phyloP scores from a whole-genome alignment of 2,797 vertebrate species.

The Trachops cirrhosus region DNA sequence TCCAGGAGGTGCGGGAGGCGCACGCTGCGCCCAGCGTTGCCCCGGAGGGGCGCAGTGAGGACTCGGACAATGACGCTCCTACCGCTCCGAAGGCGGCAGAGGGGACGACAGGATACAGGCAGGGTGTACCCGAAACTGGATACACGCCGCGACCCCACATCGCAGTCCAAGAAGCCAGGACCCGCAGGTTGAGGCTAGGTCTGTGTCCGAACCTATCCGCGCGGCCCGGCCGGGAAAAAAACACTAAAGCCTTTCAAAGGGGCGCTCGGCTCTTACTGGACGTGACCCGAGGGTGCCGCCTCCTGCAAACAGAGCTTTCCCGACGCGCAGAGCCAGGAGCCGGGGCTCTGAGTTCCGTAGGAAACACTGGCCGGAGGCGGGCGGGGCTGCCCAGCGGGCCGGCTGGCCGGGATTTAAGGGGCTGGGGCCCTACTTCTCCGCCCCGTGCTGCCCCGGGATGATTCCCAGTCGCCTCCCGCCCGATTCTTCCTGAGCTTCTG shows the following conservation, averaged over 20 bases:
- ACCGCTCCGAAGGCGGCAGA: not conserved
- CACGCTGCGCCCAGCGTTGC: rapidly evolving
- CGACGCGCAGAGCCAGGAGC: not conserved
- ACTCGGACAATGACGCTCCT: not conserved
- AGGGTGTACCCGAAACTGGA: not conserved
- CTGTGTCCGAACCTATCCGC: not conserved
- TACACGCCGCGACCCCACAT: not conserved
- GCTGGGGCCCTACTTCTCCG: not conserved
- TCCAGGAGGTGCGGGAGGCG: rapidly evolving
- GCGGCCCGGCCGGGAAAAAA: rapidly evolving
- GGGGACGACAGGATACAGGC: not conserved
- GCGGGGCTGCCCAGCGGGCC: not conserved
- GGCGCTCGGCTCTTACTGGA: rapidly evolving
- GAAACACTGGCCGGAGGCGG: not conserved
- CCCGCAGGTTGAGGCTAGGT: not conserved
- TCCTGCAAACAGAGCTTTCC: not conserved
- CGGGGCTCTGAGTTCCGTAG: not conserved
- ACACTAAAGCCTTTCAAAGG: not conserved
- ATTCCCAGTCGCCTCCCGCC: not conserved
- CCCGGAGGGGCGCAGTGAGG: rapidly evolving
- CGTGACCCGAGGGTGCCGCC: not conserved
- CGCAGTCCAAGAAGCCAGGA: rapidly evolving
- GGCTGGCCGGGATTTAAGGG: rapidly evolving
- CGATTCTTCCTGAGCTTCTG: not conserved
- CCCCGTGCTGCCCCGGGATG: not conserved